phyloP scores from a whole-genome alignment of 2,113 vertebrate genomes.

The Eira barbara region DNA sequence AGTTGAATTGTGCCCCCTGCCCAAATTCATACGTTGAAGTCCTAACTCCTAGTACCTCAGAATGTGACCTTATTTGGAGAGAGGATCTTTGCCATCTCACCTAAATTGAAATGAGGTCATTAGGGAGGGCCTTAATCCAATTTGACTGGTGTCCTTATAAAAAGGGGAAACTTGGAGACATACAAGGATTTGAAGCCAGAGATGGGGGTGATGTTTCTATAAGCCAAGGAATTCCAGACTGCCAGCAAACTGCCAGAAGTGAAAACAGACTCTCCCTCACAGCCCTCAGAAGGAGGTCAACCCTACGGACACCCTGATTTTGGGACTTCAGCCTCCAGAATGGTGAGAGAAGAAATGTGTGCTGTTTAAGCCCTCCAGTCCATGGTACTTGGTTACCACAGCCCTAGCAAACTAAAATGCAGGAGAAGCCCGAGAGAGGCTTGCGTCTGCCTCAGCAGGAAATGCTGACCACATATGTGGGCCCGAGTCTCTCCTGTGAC shows the following conservation, averaged over 20 bases:
- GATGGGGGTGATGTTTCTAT: not conserved
- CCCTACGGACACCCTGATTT: not conserved
- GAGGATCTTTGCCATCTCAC: not conserved
- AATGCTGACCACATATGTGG: not conserved
- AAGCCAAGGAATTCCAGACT: not conserved
- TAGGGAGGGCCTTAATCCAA: not conserved
- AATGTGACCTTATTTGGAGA: not conserved
- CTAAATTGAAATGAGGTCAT: not conserved
- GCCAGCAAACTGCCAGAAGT: not conserved
- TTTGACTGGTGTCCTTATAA: not conserved
- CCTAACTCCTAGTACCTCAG: not conserved
- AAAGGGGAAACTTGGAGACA: not conserved
- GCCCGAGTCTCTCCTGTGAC: not conserved
- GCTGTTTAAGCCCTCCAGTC: not conserved
- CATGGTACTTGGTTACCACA: not conserved
- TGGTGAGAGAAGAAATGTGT: not conserved
- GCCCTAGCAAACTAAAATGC: not conserved
- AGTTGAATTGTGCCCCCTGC: not conserved
- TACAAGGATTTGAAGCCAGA: not conserved
- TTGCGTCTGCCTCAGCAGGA: not conserved
- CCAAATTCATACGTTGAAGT: not conserved
- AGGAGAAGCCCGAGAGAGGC: accelerated
- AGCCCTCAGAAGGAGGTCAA: not conserved
- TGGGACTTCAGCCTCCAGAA: not conserved
- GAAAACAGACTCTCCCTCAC: not conserved